phyloP scores from a whole-genome alignment of 37 sponge, comb jelly and placozoan genomes.

The Aphrocallistes beatrix region DNA sequence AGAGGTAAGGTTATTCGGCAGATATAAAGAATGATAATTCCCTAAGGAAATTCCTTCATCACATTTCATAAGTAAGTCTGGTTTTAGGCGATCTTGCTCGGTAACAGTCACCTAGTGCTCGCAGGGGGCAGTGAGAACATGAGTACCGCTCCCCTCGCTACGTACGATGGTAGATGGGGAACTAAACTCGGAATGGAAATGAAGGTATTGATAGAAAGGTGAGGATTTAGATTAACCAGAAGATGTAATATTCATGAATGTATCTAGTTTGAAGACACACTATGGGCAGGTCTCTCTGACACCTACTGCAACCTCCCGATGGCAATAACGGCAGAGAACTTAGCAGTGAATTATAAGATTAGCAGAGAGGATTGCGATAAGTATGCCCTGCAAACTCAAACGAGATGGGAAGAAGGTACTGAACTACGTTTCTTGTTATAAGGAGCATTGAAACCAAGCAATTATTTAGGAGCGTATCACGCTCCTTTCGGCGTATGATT shows the following conservation, averaged over 20 bases:
- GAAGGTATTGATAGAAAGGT: slow-evolving; percentile 34
- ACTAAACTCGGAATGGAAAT: slow-evolving; percentile 60
- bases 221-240: not conserved
- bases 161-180: slow-evolving; percentile 58
- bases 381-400: slow-evolving; percentile 73
- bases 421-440: too few relatives aligned
- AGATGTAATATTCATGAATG: not conserved
- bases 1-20: slow-evolving; percentile 48
- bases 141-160: slow-evolving; percentile 73
- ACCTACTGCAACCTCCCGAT: slow-evolving; percentile 73
- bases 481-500: too few relatives aligned
- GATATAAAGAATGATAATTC: not conserved
- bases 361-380: slow-evolving; percentile 72
- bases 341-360: slow-evolving; percentile 76
- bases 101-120: slow-evolving; percentile 60
- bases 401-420: slow-evolving; percentile 71
- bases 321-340: slow-evolving; percentile 92
- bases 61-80: too few relatives aligned
- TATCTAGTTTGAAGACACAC: slow-evolving; percentile 73
- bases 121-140: slow-evolving; percentile 90
- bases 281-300: slow-evolving; percentile 76
- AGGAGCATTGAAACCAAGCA: too few relatives aligned
- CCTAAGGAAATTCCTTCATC: not conserved
- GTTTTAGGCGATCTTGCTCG: slow-evolving; percentile 70
- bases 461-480: too few relatives aligned